Base-by-base conservation (phyloP, 30 jellyfish, hydroid and myxozoan genomes). In the Kudoa iwatai region DNA sequence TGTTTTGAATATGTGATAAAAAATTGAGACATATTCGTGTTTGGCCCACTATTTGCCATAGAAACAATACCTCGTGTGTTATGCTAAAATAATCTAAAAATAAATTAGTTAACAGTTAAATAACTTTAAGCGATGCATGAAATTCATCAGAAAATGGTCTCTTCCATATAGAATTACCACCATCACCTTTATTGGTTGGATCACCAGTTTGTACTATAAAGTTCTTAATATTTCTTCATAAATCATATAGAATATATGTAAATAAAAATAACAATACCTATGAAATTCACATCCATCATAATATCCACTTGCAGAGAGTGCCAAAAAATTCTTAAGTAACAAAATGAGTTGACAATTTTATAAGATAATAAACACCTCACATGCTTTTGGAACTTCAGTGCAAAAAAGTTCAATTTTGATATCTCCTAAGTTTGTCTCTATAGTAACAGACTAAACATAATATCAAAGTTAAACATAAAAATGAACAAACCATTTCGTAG, bases 151-250 rank as follows among this genome's bases (percentile, higher is more conserved):
- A 69, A 49, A 53, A 69, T 45, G 58, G 58, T 23, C 49, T 62
- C 3, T 86, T 86, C 92, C 92, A 69, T 19, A 69, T 61, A 35
- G 86, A 58, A 38, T 69, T 69, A 34, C 92, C 92, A 18, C 83
- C 86, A 34, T 69, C 59, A 14, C 92, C 92, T 16, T 65, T 53
- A 11, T 85, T 85, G 47, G 83, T 15, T 4, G 90, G 90, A 33
- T 68, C 90, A 15, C 90, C 90, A 14, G 90, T 68, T 32, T 68
- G 90, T 23, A 68, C 42, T 85, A 68, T 68, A 39, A 68, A 68
- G 2, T 84, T 85, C 55, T 68, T 68, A 33, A 68, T 59, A 25
- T 68, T 68, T 31, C 90, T 68, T 21, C 13, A 32, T 39, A 13
- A 25, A n/a, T n/a, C n/a, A n/a, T n/a, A n/a, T n/a, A n/a, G n/a